Conservation (phyloP, 2,113 vertebrate species). For the Thamnophis sirtalis region DNA sequence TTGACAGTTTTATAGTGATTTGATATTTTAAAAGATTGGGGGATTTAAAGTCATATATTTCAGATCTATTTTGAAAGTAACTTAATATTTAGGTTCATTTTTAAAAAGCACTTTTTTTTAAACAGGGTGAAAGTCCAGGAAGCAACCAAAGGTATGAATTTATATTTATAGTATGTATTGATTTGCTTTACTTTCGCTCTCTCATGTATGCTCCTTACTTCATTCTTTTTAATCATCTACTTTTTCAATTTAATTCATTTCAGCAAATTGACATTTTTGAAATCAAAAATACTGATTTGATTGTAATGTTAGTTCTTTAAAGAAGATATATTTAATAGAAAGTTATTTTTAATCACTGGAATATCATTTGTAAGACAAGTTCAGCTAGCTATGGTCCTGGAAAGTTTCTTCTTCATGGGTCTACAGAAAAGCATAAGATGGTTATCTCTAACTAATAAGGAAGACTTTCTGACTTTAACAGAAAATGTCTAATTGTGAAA, state of each 20-base stretch:
- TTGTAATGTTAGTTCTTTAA: background rate
- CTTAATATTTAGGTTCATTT: conserved; percentile 10
- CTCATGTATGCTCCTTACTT: background rate
- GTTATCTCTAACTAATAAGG: background rate
- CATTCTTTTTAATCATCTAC: background rate
- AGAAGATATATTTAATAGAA: background rate
- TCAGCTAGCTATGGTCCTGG: background rate
- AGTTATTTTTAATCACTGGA: background rate
- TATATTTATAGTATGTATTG: background rate
- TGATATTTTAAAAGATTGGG: background rate
- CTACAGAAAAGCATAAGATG: background rate
- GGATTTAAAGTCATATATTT: background rate
- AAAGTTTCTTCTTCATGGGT: background rate
- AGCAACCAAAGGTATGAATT: conserved; percentile 74
- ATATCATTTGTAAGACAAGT: background rate
- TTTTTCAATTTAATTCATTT: background rate
- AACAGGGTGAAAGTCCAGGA: conserved; percentile 78
- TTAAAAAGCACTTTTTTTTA: background rate
- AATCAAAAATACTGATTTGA: background rate
- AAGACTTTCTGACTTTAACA: background rate
- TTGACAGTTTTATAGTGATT: background rate
- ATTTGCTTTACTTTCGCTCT: background rate
- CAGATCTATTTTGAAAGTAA: conserved; percentile 1
- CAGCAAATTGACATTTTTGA: background rate
- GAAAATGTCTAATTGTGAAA: background rate